Evolutionary conservation across 2,797 vertebrate genomes (phyloP).

Genomic region (Melopsittacus undulatus): DNA sequence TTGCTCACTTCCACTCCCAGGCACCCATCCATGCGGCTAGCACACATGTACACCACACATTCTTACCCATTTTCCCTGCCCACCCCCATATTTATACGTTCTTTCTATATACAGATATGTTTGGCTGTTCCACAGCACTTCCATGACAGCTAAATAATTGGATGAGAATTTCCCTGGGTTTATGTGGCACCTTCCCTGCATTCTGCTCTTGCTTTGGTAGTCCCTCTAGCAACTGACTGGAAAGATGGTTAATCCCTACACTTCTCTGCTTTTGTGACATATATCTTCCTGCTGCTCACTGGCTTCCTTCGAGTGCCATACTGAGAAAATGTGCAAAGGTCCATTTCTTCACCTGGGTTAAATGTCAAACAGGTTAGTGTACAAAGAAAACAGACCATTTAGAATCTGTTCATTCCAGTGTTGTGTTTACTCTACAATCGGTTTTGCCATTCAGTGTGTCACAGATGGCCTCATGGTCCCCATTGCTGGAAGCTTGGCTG

Average conservation of each 20-base stretch:
- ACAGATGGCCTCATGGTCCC: neutral
- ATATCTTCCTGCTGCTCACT: neutral
- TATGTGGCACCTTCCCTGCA: neutral
- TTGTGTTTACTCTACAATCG: neutral
- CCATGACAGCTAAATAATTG: neutral
- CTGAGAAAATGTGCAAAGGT: neutral
- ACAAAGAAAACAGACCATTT: neutral
- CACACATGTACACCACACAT: neutral
- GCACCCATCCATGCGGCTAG: neutral
- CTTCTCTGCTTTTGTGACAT: neutral
- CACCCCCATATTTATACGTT: conserved; percentile 18
- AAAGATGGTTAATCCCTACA: neutral
- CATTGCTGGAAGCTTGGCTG: neutral
- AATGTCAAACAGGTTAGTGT: accelerated
- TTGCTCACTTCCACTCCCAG: neutral
- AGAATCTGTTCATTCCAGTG: neutral
- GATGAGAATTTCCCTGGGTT: neutral
- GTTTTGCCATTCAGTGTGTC: conserved; percentile 44
- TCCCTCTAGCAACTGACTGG: neutral
- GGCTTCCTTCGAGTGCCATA: neutral
- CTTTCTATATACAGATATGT: conserved; percentile 16
- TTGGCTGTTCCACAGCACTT: neutral
- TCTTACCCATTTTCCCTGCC: conserved; percentile 17
- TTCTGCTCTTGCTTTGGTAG: neutral
- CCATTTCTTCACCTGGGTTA: neutral